phyloP scores from a whole-genome alignment of 2,113 vertebrate species.

The Eulemur rufifrons region DNA sequence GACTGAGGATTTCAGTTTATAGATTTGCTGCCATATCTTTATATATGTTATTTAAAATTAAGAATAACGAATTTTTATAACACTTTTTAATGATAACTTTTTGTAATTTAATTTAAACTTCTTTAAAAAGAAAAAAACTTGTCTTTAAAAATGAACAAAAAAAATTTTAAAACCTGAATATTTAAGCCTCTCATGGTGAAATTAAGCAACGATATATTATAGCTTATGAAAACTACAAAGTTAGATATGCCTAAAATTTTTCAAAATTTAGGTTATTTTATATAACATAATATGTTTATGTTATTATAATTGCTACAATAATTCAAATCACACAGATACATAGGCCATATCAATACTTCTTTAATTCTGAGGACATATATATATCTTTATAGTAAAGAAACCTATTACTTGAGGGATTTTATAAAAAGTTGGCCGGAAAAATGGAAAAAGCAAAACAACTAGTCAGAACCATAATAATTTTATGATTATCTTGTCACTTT shows the following conservation, averaged over 20 bases:
- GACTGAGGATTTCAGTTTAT: not conserved
- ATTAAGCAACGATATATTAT: not conserved
- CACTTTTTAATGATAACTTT: not conserved
- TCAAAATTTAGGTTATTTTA: constrained; percentile 6
- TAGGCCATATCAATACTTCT: not conserved
- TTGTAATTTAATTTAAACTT: not conserved
- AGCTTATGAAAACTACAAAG: not conserved
- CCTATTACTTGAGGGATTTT: not conserved
- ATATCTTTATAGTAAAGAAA: not conserved
- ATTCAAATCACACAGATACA: not conserved
- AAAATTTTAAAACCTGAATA: not conserved
- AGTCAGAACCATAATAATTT: not conserved
- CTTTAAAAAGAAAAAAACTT: not conserved
- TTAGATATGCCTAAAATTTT: not conserved
- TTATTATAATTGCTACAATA: not conserved
- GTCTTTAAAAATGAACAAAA: not conserved
- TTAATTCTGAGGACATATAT: not conserved
- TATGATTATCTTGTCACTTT: not conserved
- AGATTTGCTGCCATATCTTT: not conserved
- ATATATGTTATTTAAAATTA: not conserved
- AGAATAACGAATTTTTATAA: not conserved
- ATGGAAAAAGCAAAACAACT: not conserved
- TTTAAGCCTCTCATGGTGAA: not conserved
- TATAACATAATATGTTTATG: not conserved
- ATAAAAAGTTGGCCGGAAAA: not conserved